Percentiles rank a stretch among this genome's conserved stretches.
Evolutionary conservation across 2,113 vertebrate species (phyloP).

Genomic region (Stictonetta naevosa): DNA sequence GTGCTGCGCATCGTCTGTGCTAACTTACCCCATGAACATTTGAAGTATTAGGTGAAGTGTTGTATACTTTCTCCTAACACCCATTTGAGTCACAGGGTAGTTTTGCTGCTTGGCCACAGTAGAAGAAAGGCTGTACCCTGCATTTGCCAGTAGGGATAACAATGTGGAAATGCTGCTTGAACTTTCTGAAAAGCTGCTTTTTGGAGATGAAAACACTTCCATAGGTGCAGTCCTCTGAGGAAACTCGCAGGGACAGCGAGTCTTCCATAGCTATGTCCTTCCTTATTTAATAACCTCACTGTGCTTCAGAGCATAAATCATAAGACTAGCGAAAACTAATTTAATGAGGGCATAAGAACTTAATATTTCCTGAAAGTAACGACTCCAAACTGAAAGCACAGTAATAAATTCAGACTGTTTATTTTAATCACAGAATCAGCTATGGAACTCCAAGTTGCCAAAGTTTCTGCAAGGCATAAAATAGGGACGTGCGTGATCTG

Average conservation of each 20-base stretch:
- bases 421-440: slow-evolving; percentile 34
- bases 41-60: neutral
- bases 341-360: slow-evolving; percentile 28
- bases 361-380: slow-evolving; percentile 26
- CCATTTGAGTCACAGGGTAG: neutral
- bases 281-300: slow-evolving; percentile 3
- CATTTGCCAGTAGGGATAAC: neutral
- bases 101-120: neutral
- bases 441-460: slow-evolving; percentile 7
- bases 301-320: slow-evolving; percentile 24
- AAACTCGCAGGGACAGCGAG: neutral
- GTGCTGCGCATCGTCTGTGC: neutral
- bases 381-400: neutral
- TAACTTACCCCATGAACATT: neutral
- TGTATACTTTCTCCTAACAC: neutral
- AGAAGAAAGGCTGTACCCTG: neutral
- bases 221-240: neutral
- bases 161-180: neutral
- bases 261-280: neutral
- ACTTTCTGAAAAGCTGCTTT: neutral
- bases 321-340: slow-evolving; percentile 3
- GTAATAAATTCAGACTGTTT: slow-evolving; percentile 31
- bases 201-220: neutral
- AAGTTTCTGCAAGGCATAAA: slow-evolving; percentile 20
- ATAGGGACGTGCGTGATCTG: neutral